Base-by-base conservation (phyloP, 2,113 vertebrate species). In the Chauna torquata region DNA sequence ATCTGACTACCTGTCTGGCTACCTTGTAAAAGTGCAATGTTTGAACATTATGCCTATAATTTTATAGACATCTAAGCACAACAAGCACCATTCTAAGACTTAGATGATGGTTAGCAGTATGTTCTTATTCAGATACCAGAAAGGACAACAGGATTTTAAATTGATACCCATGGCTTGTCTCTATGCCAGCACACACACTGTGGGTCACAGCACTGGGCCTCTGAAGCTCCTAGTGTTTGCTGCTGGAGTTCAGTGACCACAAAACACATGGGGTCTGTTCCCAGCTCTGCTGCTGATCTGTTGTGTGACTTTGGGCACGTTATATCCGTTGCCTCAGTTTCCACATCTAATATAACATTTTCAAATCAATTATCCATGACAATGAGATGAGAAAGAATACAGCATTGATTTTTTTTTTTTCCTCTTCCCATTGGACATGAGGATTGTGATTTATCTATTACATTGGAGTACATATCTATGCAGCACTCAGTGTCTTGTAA, bases 251-350 rank as follows among this genome's bases (percentile, higher is more conserved):
- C 79, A 82, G 45, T 5, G 27, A 82, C 57, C 47, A 57, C n/a
- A 42, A 79, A 89, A 75, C n/a, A 44, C 7, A 3, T 20, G 54
- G 20, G 23, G 19, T 81, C 71, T 90, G 45, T 42, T 92, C 42
- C 18, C 34, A 64, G 58, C 42, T 80, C 79, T 82, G 44, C 18
- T 4, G 3, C 4, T n/a, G 16, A 61, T 82, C 68, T 79, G 44
- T 52, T 23, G 1, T 8, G 10, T 85, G 70, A 85, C 58, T 93
- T 80, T 72, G 49, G 54, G n/a, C 74, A 70, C 1, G 0, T 23
- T 40, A 12, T 50, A 38, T 79, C 54, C 32, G 11, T 32, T 96
- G 84, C 86, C 96, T 96, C 92, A 89, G 81, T 96, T 96, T 92
- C 94, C 72, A 84, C 47, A 40, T 14, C 23, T 57, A 71, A 72